A percentile compares a stretch with the other conserved stretches of the same genome.
phyloP scores from a whole-genome alignment of 2,113 vertebrate genomes.

The Colius striatus region DNA sequence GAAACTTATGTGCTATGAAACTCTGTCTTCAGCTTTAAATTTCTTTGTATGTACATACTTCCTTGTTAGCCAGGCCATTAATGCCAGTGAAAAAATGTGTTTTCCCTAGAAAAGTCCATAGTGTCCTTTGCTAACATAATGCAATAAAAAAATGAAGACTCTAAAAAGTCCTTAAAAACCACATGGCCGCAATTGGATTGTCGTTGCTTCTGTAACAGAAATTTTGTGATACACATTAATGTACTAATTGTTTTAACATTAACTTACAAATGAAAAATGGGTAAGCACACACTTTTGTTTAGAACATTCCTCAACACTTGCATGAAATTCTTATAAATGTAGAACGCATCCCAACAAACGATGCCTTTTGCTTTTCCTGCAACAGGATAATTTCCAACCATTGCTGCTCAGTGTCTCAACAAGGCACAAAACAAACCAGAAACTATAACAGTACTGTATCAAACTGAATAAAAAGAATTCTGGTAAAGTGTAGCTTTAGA shows the following conservation, averaged over 20 bases:
- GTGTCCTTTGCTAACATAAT: conserved; percentile 10
- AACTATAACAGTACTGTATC: not conserved
- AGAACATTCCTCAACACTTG: not conserved
- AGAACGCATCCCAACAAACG: not conserved
- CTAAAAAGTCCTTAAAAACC: not conserved
- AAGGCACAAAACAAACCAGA: not conserved
- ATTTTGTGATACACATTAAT: not conserved
- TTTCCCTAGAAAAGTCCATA: not conserved
- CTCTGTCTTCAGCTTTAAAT: not conserved
- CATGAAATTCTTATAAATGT: not conserved
- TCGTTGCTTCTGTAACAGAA: not conserved
- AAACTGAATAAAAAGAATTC: not conserved
- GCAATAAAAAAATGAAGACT: conserved; percentile 6
- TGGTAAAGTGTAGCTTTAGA: not conserved
- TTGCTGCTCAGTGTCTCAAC: not conserved
- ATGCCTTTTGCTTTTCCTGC: not conserved
- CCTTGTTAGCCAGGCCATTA: not conserved
- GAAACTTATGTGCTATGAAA: not conserved
- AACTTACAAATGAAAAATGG: not conserved
- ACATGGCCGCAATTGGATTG: not conserved
- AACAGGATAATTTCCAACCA: not conserved
- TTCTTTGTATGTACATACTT: not conserved
- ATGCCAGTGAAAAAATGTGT: not conserved
- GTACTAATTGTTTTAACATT: not conserved
- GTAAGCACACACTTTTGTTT: not conserved